Conservation (phyloP, 2,797 vertebrate species). For the Xiphorhynchus erythropygius region DNA sequence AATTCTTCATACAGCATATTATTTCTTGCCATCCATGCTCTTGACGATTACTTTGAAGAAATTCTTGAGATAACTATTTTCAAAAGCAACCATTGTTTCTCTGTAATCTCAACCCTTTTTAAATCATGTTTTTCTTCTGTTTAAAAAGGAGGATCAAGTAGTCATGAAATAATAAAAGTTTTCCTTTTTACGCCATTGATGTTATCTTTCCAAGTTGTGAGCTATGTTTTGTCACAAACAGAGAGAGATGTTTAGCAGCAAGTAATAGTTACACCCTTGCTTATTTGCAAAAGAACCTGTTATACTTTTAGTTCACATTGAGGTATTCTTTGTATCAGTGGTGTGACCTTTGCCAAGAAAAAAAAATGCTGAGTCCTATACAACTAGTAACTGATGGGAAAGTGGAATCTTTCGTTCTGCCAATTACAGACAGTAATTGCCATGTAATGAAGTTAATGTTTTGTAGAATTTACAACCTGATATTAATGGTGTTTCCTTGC, state of each 20-base stretch:
- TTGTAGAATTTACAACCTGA: slow-evolving; percentile 85
- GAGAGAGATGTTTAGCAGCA: not conserved
- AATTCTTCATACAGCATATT: not conserved
- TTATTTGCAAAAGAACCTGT: slow-evolving; percentile 49
- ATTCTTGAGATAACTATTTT: not conserved
- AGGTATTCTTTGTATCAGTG: slow-evolving; percentile 58
- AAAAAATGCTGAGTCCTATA: slow-evolving; percentile 74
- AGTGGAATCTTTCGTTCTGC: slow-evolving; percentile 76
- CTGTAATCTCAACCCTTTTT: not conserved
- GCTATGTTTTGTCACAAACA: not conserved
- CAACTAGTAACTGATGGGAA: slow-evolving; percentile 74
- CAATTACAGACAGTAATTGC: slow-evolving; percentile 79
- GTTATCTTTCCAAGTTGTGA: not conserved
- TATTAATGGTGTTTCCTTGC: slow-evolving; percentile 77
- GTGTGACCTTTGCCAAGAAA: slow-evolving; percentile 75
- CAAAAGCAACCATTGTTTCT: not conserved
- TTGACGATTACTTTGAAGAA: not conserved
- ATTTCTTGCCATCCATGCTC: not conserved
- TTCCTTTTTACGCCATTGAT: not conserved
- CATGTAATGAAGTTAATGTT: slow-evolving; percentile 88
- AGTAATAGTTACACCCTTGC: slow-evolving; percentile 33
- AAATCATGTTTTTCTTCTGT: not conserved
- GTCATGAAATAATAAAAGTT: not conserved
- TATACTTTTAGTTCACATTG: slow-evolving; percentile 57
- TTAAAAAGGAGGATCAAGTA: not conserved